phyloP scores from a whole-genome alignment of 2,113 vertebrate genomes.

The Ibidorhyncha struthersii region DNA sequence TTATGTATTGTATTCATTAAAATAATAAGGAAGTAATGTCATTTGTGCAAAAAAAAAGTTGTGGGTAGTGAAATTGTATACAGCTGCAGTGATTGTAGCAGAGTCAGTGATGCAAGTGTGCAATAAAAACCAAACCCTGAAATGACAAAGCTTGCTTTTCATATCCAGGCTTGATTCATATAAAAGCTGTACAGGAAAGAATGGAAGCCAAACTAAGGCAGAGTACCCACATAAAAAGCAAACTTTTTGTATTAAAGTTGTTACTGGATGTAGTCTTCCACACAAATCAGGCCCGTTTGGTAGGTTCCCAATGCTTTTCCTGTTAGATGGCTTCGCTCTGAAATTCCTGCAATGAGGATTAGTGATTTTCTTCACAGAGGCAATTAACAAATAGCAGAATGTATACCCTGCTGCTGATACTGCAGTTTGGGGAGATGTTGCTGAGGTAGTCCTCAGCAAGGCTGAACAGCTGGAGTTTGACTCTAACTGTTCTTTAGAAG shows the following conservation, averaged over 20 bases:
- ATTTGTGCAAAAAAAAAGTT: not conserved
- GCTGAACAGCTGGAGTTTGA: not conserved
- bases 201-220: not conserved
- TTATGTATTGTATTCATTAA: not conserved
- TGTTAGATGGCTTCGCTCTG: not conserved
- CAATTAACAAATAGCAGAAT: not conserved
- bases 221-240: not conserved
- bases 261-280: not conserved
- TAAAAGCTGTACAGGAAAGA: not conserved
- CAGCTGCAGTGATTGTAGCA: not conserved
- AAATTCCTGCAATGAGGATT: not conserved
- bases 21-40: not conserved
- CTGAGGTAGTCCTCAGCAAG: not conserved
- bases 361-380: not conserved
- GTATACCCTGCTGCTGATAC: not conserved
- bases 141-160: not conserved
- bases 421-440: not conserved
- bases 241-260: not conserved
- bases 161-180: not conserved
- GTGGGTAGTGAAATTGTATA: not conserved
- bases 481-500: not conserved
- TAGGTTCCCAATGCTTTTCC: not conserved
- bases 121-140: not conserved
- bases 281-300: not conserved
- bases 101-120: not conserved